Conservation (phyloP, 2,888 invertebrate species). For the Frankliniella intonsa region DNA sequence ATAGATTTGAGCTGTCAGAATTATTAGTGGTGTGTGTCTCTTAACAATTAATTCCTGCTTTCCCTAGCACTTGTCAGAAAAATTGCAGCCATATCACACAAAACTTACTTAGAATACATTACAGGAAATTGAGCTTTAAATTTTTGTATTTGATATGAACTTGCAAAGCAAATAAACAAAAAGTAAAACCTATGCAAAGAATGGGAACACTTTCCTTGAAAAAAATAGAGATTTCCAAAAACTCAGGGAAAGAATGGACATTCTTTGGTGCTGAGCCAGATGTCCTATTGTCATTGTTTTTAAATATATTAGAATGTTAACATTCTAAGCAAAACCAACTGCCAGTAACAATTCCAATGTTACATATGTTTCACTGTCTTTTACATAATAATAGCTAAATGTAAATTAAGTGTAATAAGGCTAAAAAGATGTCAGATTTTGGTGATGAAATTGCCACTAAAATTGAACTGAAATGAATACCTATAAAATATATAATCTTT, state of each 20-base stretch:
- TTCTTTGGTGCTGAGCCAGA: not conserved
- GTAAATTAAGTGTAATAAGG: not conserved
- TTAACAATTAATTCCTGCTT: too few relatives aligned
- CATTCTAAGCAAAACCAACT: not conserved
- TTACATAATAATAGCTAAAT: not conserved
- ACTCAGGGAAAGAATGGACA: not conserved
- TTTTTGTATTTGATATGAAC: not conserved
- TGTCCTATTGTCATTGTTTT: not conserved
- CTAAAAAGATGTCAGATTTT: not conserved
- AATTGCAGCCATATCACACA: not conserved
- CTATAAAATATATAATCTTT: slow-evolving; percentile 27
- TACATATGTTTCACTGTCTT: not conserved
- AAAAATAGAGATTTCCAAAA: not conserved
- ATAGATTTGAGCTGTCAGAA: too few relatives aligned
- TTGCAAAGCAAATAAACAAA: not conserved
- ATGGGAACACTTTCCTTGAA: not conserved
- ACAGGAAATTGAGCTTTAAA: slow-evolving; percentile 1
- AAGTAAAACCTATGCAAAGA: not conserved
- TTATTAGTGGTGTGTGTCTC: too few relatives aligned
- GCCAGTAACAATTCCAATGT: not conserved
- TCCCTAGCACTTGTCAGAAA: not conserved
- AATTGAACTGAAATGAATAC: not conserved
- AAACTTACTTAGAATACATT: not conserved
- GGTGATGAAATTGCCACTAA: not conserved
- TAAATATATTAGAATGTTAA: not conserved